Conservation (phyloP, 1,140 invertebrate species). For the Orchestia grillus region DNA sequence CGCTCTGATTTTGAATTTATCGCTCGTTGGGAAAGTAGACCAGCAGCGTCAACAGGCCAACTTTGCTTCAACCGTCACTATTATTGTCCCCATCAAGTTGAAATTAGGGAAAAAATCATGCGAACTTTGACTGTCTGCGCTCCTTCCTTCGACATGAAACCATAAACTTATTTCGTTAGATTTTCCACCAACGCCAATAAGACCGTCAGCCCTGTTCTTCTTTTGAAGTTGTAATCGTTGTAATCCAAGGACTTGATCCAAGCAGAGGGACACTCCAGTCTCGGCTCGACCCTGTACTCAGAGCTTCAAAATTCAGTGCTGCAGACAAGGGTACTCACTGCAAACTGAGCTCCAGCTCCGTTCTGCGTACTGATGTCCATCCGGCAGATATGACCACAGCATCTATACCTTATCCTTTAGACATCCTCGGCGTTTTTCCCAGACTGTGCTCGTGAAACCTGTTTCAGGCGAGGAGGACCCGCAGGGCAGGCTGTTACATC, state of each 20-base stretch:
- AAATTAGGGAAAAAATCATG: background rate
- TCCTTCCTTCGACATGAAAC: background rate
- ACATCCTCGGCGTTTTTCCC: conserved; percentile 22
- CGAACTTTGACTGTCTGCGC: background rate
- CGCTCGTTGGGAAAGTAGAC: background rate
- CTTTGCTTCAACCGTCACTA: background rate
- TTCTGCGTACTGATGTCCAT: background rate
- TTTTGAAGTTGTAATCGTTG: no score
- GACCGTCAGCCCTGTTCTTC: background rate
- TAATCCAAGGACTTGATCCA: background rate
- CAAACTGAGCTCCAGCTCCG: background rate
- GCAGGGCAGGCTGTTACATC: background rate
- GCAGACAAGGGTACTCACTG: background rate
- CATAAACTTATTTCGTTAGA: background rate
- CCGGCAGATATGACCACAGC: background rate
- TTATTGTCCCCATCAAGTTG: background rate
- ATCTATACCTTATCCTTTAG: background rate
- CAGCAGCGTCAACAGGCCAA: no score
- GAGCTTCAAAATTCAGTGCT: background rate
- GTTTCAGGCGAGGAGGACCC: background rate
- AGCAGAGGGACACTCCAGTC: background rate
- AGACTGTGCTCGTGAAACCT: background rate
- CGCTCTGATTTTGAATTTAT: background rate
- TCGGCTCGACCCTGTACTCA: background rate
- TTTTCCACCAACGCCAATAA: background rate